Conservation (phyloP, 2,797 vertebrate genomes). For the Gallirallus australis region DNA sequence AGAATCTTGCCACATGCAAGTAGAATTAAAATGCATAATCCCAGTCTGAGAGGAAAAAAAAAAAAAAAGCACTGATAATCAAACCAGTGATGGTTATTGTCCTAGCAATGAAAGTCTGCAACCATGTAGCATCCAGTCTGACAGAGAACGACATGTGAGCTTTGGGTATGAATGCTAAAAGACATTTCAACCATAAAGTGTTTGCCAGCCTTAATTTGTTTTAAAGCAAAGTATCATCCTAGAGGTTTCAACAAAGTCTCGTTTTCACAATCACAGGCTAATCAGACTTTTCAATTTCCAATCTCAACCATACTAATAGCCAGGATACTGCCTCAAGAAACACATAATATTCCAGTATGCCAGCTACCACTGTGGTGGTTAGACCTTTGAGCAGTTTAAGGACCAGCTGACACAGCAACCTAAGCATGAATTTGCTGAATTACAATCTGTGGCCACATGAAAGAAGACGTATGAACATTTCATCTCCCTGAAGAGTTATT, state of each 20-base stretch:
- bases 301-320: neutral
- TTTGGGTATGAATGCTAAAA: neutral
- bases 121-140: accelerated
- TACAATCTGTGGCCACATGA: conserved; percentile 43
- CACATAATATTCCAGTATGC: neutral
- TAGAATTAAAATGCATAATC: neutral
- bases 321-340: neutral
- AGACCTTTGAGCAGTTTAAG: conserved; percentile 29
- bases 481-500: conserved; percentile 43
- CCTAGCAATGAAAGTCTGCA: neutral
- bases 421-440: conserved; percentile 18
- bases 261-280: neutral
- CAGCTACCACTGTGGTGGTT: neutral
- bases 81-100: neutral
- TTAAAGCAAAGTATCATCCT: neutral
- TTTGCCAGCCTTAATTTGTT: neutral
- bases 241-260: neutral
- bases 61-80: neutral
- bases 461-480: conserved; percentile 10
- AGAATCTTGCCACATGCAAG: neutral
- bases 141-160: neutral
- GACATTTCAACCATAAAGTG: neutral
- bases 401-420: conserved; percentile 47
- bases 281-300: neutral
- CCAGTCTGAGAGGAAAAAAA: neutral